Evolutionary conservation across 2,113 vertebrate genomes (phyloP), one percentile per base, ranked within the genome.

Genomic region (Acanthisitta chloris): DNA sequence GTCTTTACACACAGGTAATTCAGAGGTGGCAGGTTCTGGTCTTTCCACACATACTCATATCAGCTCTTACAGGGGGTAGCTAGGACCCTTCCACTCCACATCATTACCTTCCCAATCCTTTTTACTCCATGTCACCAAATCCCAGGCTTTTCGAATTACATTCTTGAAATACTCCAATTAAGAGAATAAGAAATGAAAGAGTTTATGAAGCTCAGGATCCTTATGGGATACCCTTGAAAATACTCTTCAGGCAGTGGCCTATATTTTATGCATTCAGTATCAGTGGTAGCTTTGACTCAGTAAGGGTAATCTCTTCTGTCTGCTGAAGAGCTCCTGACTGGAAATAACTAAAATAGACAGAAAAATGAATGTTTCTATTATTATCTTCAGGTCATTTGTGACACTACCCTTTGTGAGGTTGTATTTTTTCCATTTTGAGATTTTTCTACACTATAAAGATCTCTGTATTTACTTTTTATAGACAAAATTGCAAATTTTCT

Each of bases 151-250:
- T 55, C 34, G 81, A 62, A 76, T 20, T 0, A 33, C 19, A 45
- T 51, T 69, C n/a, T 70, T 78, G 28, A 83, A 95, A 69, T 79
- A 74, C 8, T 86, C 40, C 48, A 90, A 42, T 95, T 92, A 93
- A 71, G 43, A 79, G 36, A 29, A 52, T 86, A 54, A 72, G 43
- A 88, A 90, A 71, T 49, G 8, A 81, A 88, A 71, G 40, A n/a
- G 23, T 59, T 59, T 65, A 29, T 65, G 69, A 80, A 88, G 55
- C 40, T 81, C 55, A 33, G 42, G 42, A 79, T 81, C 25, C 88
- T 96, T 95, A 79, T 57, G 76, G 82, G 77, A 92, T 57, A 36
- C 45, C 93, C 64, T 61, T 88, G 88, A 90, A 95, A 95, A 88
- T 55, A 74, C 25, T 88, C 86, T 94, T 74, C 82, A 90, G 72